phyloP scores from a whole-genome alignment of 2,797 vertebrate species.

The Lophius americanus region DNA sequence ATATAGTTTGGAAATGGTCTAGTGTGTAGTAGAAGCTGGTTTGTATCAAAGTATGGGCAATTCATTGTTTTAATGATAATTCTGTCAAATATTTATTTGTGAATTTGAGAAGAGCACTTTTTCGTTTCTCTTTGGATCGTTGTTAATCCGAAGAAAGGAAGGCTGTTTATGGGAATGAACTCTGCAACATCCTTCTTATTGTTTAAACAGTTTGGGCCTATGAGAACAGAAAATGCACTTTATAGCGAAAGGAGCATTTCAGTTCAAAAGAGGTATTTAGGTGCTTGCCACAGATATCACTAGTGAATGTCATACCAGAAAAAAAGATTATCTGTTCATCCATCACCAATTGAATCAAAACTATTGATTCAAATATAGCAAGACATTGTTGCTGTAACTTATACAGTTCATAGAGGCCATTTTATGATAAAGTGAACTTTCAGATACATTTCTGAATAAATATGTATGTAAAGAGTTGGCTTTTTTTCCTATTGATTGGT shows the following conservation, averaged over 20 bases:
- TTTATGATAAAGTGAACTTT: slow-evolving; percentile 41
- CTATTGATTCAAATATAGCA: slow-evolving; percentile 69
- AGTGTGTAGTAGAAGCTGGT: slow-evolving; percentile 45
- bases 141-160: slow-evolving; percentile 34
- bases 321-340: slow-evolving; percentile 44
- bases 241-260: slow-evolving; percentile 53
- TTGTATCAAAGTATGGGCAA: slow-evolving; percentile 22
- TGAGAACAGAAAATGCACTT: slow-evolving; percentile 70
- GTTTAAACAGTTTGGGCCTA: slow-evolving; percentile 34
- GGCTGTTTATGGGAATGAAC: slow-evolving; percentile 29
- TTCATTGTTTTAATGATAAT: slow-evolving; percentile 41
- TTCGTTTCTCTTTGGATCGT: slow-evolving; percentile 42
- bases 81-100: slow-evolving; percentile 46
- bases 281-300: slow-evolving; percentile 65
- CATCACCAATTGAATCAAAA: slow-evolving; percentile 52
- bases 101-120: slow-evolving; percentile 29
- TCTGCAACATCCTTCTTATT: slow-evolving; percentile 58
- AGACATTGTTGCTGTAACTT: slow-evolving; percentile 52
- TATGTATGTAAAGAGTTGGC: slow-evolving; percentile 41
- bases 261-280: slow-evolving; percentile 48
- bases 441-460: slow-evolving; percentile 75
- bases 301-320: slow-evolving; percentile 69
- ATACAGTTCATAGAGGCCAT: slow-evolving; percentile 40
- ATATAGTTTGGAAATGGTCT: slow-evolving; percentile 50
- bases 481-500: slow-evolving; percentile 19